Base-by-base conservation (phyloP, 2,888 invertebrate species). In the Lasioglossum calceatum region DNA sequence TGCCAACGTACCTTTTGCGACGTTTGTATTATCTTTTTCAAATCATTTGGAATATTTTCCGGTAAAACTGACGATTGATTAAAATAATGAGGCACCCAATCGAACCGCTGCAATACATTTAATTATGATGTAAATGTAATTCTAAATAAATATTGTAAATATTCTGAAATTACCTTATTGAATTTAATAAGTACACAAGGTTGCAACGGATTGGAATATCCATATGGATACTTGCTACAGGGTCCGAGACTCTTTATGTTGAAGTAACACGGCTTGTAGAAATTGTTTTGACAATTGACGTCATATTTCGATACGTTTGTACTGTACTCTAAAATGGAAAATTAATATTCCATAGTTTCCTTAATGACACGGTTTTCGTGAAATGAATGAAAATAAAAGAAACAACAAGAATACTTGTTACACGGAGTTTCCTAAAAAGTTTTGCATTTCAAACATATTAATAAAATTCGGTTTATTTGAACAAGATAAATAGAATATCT, bases 151-250 rank as follows among this genome's bases (percentile, higher is more conserved):
- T 44, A 12, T 44, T 44, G 44, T 44, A 3, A 44, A 12, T 70
- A 4, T 16, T 39, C 8, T 14, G 19, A 77, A 19, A 78, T 78
- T 91, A 94, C 94, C 86, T 92, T 93, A 72, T 94, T 94, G 67
- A 94, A 92, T 84, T 92, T 92, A 14, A 94, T 81, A 47, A 94
- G 88, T 39, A 94, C 88, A 44, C 94, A 94, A 36, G 94, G 94
- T 50, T 91, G 89, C 7, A 91, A 85, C 0, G 91, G 89, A 14
- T 80, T 42, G 0, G 58, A 58, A 73, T 94, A 94, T 71, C 94
- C 94, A 50, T 92, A 94, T 0, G 94, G 94, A n/a, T 90, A 39
- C n/a, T 82, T 71, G 5, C 93, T 87, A 58, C 94, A 94, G 42
- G 72, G 44, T 0, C 93, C 93, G 3, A 94, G 89, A 1, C n/a